phyloP scores from a whole-genome alignment of 1,140 invertebrate genomes.

The Liolophura sinensis region DNA sequence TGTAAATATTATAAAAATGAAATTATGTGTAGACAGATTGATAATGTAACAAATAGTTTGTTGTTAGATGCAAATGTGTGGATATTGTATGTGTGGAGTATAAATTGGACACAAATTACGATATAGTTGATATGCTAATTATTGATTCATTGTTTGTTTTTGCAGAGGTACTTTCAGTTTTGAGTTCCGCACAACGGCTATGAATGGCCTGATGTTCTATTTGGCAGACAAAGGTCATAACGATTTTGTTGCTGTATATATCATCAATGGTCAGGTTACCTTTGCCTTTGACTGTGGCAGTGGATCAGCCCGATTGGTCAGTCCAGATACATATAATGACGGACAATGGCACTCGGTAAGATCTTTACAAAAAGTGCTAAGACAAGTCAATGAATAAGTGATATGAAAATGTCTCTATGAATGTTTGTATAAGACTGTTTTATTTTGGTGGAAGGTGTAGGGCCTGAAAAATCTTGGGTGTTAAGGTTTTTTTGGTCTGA shows the following conservation, averaged over 20 bases:
- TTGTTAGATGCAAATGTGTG: too few relatives aligned
- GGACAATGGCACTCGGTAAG: conserved; percentile 79
- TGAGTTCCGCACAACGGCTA: conserved; percentile 77
- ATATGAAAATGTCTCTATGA: too few relatives aligned
- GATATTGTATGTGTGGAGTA: not conserved
- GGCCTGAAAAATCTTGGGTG: too few relatives aligned
- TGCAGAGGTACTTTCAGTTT: conserved; percentile 71
- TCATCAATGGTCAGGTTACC: conserved; percentile 75
- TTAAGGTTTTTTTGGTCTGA: too few relatives aligned
- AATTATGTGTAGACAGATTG: too few relatives aligned
- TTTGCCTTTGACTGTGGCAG: conserved; percentile 76
- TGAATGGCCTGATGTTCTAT: conserved; percentile 86
- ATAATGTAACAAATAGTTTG: too few relatives aligned
- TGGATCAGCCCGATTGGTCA: conserved; percentile 66
- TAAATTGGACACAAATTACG: too few relatives aligned
- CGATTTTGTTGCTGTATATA: conserved; percentile 80
- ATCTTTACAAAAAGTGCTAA: not conserved
- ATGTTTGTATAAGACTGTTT: too few relatives aligned
- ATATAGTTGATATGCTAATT: too few relatives aligned
- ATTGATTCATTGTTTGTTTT: conserved; percentile 11
- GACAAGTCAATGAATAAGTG: too few relatives aligned
- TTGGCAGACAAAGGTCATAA: conserved; percentile 67
- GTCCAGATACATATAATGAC: conserved; percentile 70
- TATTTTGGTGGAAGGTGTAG: too few relatives aligned
- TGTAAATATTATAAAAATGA: too few relatives aligned